Evolutionary conservation across 1,140 invertebrate species (phyloP).

Genomic region (Trypoxylus dichotomus): DNA sequence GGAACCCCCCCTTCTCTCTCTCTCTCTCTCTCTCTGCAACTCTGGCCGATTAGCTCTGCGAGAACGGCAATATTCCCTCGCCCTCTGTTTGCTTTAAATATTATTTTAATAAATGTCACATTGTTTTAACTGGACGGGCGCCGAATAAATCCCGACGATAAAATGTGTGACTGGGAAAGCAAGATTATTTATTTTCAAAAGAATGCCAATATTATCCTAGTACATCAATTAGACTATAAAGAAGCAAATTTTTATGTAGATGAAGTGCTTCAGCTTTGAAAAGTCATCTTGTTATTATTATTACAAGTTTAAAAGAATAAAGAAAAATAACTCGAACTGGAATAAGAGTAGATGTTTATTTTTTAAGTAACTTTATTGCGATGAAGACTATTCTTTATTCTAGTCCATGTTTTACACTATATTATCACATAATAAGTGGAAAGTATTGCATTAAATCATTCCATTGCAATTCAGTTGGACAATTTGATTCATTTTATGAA

Average conservation of each 20-base stretch:
- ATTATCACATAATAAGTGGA: no score
- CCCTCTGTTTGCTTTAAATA: constrained; percentile 25
- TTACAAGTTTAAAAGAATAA: no score
- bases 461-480: no score
- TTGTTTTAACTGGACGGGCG: background rate
- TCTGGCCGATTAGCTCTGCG: background rate
- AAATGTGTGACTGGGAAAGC: constrained; percentile 10
- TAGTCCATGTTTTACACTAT: no score
- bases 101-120: constrained; percentile 29
- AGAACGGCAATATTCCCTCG: background rate
- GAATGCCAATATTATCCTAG: constrained; percentile 1
- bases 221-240: background rate
- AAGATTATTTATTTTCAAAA: constrained; percentile 6
- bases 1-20: background rate
- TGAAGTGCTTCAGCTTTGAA: background rate
- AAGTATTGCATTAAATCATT: no score
- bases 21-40: no score
- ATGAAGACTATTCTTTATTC: no score
- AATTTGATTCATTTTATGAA: no score
- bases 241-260: background rate
- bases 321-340: no score
- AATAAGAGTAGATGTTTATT: no score
- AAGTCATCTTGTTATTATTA: no score
- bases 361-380: no score
- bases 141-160: constrained; percentile 14